A percentile compares a stretch with the other conserved stretches of the same genome.
Conservation (phyloP, 2,113 vertebrate species). For the Cairina moschata region DNA sequence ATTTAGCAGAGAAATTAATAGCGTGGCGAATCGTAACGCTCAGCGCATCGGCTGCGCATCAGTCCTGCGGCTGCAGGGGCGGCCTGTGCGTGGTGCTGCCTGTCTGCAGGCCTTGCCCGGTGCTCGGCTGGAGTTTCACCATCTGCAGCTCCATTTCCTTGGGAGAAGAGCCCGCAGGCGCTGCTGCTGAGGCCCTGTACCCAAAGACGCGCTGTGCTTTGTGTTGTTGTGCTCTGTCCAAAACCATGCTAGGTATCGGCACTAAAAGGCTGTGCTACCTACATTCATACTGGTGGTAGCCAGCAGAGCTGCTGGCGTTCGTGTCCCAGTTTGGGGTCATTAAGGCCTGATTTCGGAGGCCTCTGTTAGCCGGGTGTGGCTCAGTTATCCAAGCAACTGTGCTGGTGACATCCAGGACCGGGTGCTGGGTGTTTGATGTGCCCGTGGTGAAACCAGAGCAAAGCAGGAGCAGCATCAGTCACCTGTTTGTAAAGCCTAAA, state of each 20-base stretch:
- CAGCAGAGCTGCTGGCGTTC: too few relatives aligned
- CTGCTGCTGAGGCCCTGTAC: fast-evolving
- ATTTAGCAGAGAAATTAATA: constrained; percentile 35
- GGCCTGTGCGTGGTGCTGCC: background rate
- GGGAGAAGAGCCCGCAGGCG: background rate
- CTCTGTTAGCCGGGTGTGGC: background rate
- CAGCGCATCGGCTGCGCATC: background rate
- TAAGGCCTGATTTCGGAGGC: background rate
- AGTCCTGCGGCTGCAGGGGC: background rate
- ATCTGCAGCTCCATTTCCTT: background rate
- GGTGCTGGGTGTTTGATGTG: background rate
- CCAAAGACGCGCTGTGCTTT: background rate
- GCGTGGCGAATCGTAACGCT: background rate
- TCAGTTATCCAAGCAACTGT: background rate
- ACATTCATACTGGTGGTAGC: background rate
- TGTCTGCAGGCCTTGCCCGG: background rate
- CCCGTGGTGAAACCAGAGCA: fast-evolving
- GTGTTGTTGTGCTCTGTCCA: background rate
- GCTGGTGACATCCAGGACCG: background rate
- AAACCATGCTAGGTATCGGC: background rate
- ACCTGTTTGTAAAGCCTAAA: background rate
- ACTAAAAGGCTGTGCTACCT: background rate
- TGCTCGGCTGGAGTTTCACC: background rate
- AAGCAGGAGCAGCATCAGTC: background rate
- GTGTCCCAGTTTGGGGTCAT: background rate